Base-by-base conservation (phyloP, 2,888 invertebrate species). In the Monochamus alternatus region DNA sequence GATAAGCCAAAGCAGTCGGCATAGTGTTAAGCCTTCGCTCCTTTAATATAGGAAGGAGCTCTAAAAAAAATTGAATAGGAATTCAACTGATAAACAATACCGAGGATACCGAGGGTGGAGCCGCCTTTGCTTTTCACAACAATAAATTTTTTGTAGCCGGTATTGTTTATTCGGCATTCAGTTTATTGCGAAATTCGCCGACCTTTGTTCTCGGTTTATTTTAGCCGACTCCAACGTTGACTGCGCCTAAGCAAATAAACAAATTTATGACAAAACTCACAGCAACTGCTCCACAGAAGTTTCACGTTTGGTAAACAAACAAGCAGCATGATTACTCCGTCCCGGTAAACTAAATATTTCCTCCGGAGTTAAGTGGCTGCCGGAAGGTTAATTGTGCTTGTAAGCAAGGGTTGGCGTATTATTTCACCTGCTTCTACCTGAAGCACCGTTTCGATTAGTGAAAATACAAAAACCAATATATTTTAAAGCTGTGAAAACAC, bases 401-500 rank as follows among this genome's bases (percentile, higher is more conserved):
- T 63, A 43, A 74, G 71, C 64, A 74, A 76, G 76, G 73, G 71
- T 74, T 76, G 68, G 32, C 58, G 9, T 75, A 64, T 78, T 78
- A 70, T 78, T 73, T 70, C 78, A 78, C 78, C 78, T 78, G 78
- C 78, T 65, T 59, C 72, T 78, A 78, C 78, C 78, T 78, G 78
- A 55, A 69, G 65, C 44, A 64, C 30, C 44, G 66, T 68, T 55
- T 64, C 62, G 60, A 69, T 66, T 74, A 69, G 74, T 47, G 59
- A 60, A 73, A 74, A 76, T 74, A 14, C 69, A 22, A 78, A 78
- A 74, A 78, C 74, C 75, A 72, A 75, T 78, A 75, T 51, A 74
- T 74, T 71, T 68, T 32, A 81, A 85, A 85, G 85, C 84, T 85
- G 85, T 84, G 83, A 85, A 85, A 85, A 85, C 84, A 85, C 80